A percentile compares a stretch with the other conserved stretches of the same genome.
These are phyloP conservation scores for Poecilia picta DNA, from an alignment of 2,797 vertebrate genomes.

Conservation along the genomic window DNA sequence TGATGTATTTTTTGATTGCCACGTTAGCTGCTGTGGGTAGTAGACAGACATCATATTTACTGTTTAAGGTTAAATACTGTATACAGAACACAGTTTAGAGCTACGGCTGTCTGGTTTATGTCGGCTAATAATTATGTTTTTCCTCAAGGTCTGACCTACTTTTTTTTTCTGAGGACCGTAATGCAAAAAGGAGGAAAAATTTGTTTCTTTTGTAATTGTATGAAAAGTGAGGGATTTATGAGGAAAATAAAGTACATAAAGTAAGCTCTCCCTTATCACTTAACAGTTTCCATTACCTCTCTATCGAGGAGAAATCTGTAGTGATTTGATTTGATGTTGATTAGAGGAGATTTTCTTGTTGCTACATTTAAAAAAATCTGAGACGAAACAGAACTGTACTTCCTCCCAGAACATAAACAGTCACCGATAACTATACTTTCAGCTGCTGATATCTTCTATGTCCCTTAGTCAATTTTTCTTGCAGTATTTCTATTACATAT, in stretches of 20 bases:
- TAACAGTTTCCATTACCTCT: background rate
- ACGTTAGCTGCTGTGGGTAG: background rate
- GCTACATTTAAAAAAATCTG: background rate
- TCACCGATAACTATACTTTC: slow-evolving; percentile 15
- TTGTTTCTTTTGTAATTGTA: background rate
- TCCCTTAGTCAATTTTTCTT: slow-evolving; percentile 21
- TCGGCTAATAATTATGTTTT: background rate
- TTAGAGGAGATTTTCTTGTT: background rate
- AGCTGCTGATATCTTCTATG: slow-evolving; percentile 7
- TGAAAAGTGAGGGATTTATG: background rate
- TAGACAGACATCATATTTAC: background rate
- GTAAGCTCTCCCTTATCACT: background rate
- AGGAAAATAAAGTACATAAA: background rate
- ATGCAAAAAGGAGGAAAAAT: background rate
- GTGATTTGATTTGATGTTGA: background rate
- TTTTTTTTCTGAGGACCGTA: background rate
- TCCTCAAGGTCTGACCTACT: background rate
- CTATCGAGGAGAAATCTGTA: background rate
- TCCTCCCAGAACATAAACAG: background rate
- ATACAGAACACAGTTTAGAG: background rate
- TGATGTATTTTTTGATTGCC: background rate
- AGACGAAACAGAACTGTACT: background rate
- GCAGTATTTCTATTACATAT: slow-evolving; percentile 9
- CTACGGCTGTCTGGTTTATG: background rate
- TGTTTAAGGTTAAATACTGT: background rate